Evolutionary conservation across 2,113 vertebrate genomes (phyloP).

Genomic region (Climacteris rufus): DNA sequence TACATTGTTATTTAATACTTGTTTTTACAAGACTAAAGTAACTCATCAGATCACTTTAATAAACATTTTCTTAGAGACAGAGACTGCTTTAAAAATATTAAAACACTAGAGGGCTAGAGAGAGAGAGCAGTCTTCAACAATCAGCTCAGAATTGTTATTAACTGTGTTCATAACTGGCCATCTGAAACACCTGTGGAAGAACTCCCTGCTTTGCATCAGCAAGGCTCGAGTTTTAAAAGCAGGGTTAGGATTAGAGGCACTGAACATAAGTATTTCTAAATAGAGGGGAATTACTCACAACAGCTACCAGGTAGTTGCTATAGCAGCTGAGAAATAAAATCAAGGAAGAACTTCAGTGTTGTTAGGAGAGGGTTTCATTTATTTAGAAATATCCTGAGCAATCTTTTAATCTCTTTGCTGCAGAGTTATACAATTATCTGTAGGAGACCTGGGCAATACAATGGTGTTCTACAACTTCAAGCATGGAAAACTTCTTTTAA

Average conservation of each 20-base stretch:
- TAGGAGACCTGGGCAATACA: not conserved
- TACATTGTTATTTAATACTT: not conserved
- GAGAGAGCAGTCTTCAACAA: not conserved
- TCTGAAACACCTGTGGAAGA: not conserved
- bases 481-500: not conserved
- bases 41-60: not conserved
- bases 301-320: not conserved
- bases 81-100: not conserved
- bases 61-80: not conserved
- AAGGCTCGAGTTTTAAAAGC: not conserved
- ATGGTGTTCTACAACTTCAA: rapidly evolving
- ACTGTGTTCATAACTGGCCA: not conserved
- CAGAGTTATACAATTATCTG: not conserved
- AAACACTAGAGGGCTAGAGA: conserved; percentile 14
- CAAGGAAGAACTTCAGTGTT: not conserved
- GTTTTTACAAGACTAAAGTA: not conserved
- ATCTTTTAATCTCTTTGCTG: not conserved
- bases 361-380: not conserved
- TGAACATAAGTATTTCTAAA: not conserved
- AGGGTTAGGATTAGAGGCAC: not conserved
- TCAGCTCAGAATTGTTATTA: not conserved
- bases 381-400: not conserved
- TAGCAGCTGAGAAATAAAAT: not conserved
- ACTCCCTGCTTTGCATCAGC: not conserved
- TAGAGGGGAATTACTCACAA: not conserved